phyloP scores from a whole-genome alignment of 2,888 invertebrate genomes.

The Tillus elongatus region DNA sequence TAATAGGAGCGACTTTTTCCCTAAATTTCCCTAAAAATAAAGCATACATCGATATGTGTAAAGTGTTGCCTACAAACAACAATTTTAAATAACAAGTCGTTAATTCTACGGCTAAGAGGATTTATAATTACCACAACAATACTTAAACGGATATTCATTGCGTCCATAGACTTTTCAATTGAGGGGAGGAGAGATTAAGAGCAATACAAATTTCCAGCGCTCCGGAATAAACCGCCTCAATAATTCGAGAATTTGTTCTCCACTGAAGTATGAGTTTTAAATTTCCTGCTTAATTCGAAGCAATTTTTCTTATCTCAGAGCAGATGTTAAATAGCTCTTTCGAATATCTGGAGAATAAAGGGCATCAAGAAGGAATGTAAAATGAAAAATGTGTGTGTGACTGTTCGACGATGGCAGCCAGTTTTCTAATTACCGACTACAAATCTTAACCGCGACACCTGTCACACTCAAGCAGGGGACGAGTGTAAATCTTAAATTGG shows the following conservation, averaged over 20 bases:
- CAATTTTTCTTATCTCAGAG: constrained; percentile 6
- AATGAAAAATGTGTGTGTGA: constrained; percentile 35
- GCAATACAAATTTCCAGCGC: too few species aligned
- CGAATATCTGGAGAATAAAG: constrained; percentile 7
- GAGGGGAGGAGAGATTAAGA: too few species aligned
- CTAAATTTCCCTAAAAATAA: too few species aligned
- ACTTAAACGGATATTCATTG: too few species aligned
- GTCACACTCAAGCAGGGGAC: constrained; percentile 32
- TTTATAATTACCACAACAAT: too few species aligned
- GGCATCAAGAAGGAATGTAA: constrained; percentile 15
- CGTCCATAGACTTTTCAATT: too few species aligned
- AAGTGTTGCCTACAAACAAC: too few species aligned
- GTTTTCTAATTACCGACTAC: constrained; percentile 42
- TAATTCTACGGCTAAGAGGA: too few species aligned
- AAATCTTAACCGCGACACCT: constrained; percentile 40
- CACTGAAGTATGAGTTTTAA: constrained; percentile 7
- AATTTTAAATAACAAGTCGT: too few species aligned
- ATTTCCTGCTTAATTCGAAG: constrained; percentile 9
- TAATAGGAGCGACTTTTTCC: too few species aligned
- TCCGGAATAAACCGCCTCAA: not conserved
- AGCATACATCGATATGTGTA: too few species aligned
- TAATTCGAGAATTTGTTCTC: constrained; percentile 2
- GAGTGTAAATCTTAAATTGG: constrained; percentile 35
- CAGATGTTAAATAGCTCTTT: constrained; percentile 3
- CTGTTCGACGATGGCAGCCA: constrained; percentile 35